Evolutionary conservation across 2,888 invertebrate genomes (phyloP), one percentile per base, ranked within the genome.

Genomic region (Polydrusus cervinus): DNA sequence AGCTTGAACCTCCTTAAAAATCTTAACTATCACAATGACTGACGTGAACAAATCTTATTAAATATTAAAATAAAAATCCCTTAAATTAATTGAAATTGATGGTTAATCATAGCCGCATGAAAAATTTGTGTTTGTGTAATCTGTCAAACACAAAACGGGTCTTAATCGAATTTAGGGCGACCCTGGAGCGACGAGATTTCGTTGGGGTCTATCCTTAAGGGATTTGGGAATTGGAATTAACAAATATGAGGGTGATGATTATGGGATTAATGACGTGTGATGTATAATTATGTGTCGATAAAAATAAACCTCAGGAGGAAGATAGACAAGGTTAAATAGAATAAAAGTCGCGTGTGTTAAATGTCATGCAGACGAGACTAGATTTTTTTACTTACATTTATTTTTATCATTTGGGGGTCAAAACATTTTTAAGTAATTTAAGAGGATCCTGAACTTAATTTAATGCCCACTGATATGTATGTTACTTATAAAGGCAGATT

Each of bases 51-150:
- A 60, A 60, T 60, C 38, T 38, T 16, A 60, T 60, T 60, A 55
- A 55, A 55, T 34, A 51, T 53, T 72, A 45, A 51, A n/a, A n/a
- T n/a, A n/a, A n/a, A n/a, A 51, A 71, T 49, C 25, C 18, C 43
- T 18, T 57, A 74, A 71, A 74, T 77, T 77, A 77, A 77, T 77
- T 71, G 60, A 77, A 74, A 77, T 77, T 77, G 69, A 77, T 77
- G 74, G 74, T 71, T 76, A 74, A 74, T 76, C 74, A 66, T 74
- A 55, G 43, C 74, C 67, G 71, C 61, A 74, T 77, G 74, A 74
- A 77, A 77, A 77, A 71, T 74, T 74, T 57, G 55, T 68, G 68
- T 76, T 71, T 76, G 76, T 76, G 73, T 76, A 76, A 76, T 76
- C 76, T 76, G 66, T 73, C 73, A 70, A 60, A 67, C 57, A 74